phyloP scores from a whole-genome alignment of 2,113 vertebrate species.

The Gavia stellata region DNA sequence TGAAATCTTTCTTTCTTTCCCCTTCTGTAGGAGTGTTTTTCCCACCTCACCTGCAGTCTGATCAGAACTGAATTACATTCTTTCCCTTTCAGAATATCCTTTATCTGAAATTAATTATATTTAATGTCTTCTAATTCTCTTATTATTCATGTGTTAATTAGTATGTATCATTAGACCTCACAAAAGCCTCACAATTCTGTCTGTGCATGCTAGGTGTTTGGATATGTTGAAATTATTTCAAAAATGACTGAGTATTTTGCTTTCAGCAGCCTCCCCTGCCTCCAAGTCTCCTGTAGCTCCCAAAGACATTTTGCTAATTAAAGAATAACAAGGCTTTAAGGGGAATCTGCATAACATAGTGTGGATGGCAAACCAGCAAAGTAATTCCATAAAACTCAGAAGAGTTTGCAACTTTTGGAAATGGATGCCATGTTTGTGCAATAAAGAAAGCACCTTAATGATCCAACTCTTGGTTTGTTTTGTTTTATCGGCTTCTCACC shows the following conservation, averaged over 20 bases:
- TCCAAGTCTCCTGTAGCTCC: not conserved
- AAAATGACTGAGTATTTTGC: not conserved
- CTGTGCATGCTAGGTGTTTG: not conserved
- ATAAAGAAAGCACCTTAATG: not conserved
- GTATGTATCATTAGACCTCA: not conserved
- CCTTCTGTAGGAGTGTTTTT: not conserved
- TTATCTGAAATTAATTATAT: slow-evolving; percentile 35
- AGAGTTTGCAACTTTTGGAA: not conserved
- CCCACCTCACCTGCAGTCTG: not conserved
- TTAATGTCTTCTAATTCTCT: slow-evolving; percentile 28
- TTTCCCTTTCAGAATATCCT: not conserved
- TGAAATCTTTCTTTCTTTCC: not conserved
- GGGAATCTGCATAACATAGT: not conserved
- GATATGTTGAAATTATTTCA: not conserved
- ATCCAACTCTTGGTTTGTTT: not conserved
- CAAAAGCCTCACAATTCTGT: not conserved
- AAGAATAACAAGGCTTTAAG: not conserved
- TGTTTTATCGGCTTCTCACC: slow-evolving; percentile 64
- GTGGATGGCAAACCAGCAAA: not conserved
- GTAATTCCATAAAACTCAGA: not conserved
- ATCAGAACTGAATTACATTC: not conserved
- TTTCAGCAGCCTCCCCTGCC: not conserved
- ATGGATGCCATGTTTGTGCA: rapidly evolving
- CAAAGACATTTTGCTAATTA: not conserved
- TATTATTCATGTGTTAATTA: slow-evolving; percentile 32